Evolutionary conservation across 2,888 invertebrate species (phyloP).

Genomic region (Mellilla xanthometata): DNA sequence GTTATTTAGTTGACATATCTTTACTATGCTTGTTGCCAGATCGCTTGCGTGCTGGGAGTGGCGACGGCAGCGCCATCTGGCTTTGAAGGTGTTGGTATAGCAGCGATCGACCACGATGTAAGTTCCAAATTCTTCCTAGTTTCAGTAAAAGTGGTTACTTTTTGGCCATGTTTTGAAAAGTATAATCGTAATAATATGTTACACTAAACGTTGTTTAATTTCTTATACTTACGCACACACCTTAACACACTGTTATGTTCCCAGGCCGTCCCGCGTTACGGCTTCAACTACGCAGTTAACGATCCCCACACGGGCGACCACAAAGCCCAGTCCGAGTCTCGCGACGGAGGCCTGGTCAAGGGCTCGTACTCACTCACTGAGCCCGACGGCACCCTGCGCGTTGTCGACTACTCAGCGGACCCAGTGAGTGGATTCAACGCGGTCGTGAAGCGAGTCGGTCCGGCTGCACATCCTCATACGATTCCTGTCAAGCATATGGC

Average conservation of each 20-base stretch:
- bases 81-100: slow-evolving; percentile 27
- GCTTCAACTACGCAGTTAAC: slow-evolving; percentile 75
- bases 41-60: slow-evolving; percentile 58
- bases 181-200: too few species aligned
- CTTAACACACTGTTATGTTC: too few species aligned
- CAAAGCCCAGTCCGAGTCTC: slow-evolving; percentile 69
- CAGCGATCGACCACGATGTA: slow-evolving; percentile 50
- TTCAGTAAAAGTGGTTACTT: too few species aligned
- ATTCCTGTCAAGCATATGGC: slow-evolving; percentile 22
- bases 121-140: too few species aligned
- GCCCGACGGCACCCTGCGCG: slow-evolving; percentile 70
- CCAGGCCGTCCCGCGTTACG: slow-evolving; percentile 69
- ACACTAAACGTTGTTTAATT: too few species aligned
- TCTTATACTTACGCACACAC: too few species aligned
- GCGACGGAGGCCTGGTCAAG: slow-evolving; percentile 70
- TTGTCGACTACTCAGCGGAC: slow-evolving; percentile 72
- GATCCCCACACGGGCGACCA: slow-evolving; percentile 74
- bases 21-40: slow-evolving; percentile 38
- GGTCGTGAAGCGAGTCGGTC: slow-evolving; percentile 67
- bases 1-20: too few species aligned
- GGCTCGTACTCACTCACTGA: slow-evolving; percentile 73
- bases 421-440: slow-evolving; percentile 71
- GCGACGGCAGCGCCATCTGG: slow-evolving; percentile 54
- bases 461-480: slow-evolving; percentile 57
- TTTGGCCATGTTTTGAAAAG: too few species aligned